Evolutionary conservation across 2,888 invertebrate genomes (phyloP), one percentile per base, ranked within the genome.

Genomic region (Thera obeliscata): DNA sequence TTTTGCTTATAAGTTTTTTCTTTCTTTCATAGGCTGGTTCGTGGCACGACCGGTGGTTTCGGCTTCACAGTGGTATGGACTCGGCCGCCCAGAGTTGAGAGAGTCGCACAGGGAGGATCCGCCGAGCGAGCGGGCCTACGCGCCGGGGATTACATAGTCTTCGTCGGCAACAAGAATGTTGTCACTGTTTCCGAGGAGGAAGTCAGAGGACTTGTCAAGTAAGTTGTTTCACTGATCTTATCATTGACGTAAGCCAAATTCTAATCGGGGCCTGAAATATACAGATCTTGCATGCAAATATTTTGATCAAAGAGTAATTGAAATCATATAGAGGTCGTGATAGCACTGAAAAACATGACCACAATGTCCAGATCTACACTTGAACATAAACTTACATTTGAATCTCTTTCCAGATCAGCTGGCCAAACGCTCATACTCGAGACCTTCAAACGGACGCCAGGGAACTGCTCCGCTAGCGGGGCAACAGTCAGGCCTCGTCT

Each of bases 31-130:
- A 93, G 93, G 76, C 77, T 93, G 33, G 78, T 89, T 62, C 87
- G 96, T 2, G 95, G 94, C 1, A 86, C 91, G 7, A 93, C 90
- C 38, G 94, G 95, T n/a, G 96, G 97, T 36, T 97, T 96, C 78
- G 98, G 98, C 12, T 98, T 98, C 89, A 97, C 97, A 4, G 96
- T 98, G 62, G 97, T 97, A 0, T 98, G 98, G 98, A 98, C 97
- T 5, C 95, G 97, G 80, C 98, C 98, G 0, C 98, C 98, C 3
- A 94, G 97, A 35, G 96, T 98, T 55, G 98, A 98, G 83, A 94
- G 97, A 67, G 96, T 98, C 11, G 97, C 97, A 69, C 95, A 96
- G 0, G 96, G 96, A 2, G 94, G 97, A 11, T 96, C 97, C 4
- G 98, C 98, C 0, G 98, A 97, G 72, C 95, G 95, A n/a, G 96